A percentile compares a stretch with the other conserved stretches of the same genome.
Conservation (phyloP, 2,113 vertebrate genomes). For the Athene cunicularia region DNA sequence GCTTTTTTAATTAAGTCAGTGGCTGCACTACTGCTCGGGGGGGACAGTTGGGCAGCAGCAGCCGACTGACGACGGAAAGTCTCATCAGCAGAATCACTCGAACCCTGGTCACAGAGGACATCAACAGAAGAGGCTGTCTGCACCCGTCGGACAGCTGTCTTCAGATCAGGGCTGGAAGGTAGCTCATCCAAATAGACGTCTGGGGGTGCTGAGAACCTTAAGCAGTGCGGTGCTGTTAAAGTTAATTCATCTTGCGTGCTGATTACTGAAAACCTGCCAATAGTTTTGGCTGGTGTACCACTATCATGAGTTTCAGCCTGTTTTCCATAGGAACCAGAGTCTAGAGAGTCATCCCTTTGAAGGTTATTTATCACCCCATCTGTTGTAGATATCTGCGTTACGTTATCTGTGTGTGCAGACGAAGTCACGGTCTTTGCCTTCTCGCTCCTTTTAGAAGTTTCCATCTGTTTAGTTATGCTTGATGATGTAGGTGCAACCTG, state of each 20-base stretch:
- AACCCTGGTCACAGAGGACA: constrained; percentile 76
- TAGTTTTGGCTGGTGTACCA: constrained; percentile 82
- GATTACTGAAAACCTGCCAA: constrained; percentile 93
- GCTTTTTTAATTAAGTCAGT: constrained; percentile 91
- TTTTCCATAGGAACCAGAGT: constrained; percentile 19
- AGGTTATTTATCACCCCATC: constrained; percentile 9
- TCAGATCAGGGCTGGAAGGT: constrained; percentile 79
- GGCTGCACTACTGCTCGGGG: constrained; percentile 76
- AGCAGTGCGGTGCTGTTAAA: constrained; percentile 77
- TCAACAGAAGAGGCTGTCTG: constrained; percentile 84
- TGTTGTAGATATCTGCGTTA: background rate
- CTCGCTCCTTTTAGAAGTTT: constrained; percentile 27
- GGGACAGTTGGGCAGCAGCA: constrained; percentile 69
- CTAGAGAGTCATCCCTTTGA: background rate
- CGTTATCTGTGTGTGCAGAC: background rate
- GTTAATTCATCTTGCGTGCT: constrained; percentile 90
- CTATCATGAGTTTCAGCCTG: constrained; percentile 36
- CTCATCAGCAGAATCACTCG: constrained; percentile 93
- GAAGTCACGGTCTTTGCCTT: constrained; percentile 72
- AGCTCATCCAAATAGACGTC: constrained; percentile 91
- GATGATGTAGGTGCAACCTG: constrained; percentile 51
- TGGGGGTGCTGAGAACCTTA: constrained; percentile 91
- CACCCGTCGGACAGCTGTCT: constrained; percentile 75
- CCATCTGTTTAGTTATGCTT: background rate
- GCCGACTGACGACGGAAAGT: constrained; percentile 71